Evolutionary conservation across 2,113 vertebrate species (phyloP).

Genomic region (Pangasianodon hypophthalmus): DNA sequence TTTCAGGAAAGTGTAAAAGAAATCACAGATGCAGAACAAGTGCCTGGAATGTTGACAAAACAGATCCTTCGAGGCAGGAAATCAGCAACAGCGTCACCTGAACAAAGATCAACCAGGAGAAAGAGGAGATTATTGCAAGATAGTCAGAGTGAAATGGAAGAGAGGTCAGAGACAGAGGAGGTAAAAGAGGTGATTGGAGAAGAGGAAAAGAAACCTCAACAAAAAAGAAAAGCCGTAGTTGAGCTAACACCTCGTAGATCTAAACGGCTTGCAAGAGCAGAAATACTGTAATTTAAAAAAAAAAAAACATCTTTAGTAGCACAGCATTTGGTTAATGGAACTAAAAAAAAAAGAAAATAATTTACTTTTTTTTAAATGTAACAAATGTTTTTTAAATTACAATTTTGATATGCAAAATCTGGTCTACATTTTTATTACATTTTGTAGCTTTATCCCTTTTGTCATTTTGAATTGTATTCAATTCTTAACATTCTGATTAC

Average conservation of each 20-base stretch:
- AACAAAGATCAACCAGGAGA: conserved; percentile 19
- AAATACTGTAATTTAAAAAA: background rate
- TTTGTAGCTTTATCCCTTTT: conserved; percentile 17
- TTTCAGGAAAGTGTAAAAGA: conserved; percentile 32
- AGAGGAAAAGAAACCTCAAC: background rate
- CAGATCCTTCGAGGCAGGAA: background rate
- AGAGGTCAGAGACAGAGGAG: background rate
- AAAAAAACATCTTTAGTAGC: background rate
- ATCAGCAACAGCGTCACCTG: conserved; percentile 19
- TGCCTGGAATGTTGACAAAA: background rate
- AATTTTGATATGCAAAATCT: conserved; percentile 10
- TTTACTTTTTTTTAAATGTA: background rate
- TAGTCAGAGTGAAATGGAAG: background rate
- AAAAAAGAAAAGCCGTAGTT: conserved; percentile 32
- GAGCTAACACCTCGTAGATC: conserved; percentile 32
- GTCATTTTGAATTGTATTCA: background rate
- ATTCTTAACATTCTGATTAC: background rate
- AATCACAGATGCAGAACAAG: background rate
- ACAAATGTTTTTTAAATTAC: background rate
- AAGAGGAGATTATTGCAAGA: background rate
- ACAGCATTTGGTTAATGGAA: background rate
- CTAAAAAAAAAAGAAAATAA: background rate
- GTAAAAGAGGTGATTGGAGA: background rate
- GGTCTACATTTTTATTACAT: background rate
- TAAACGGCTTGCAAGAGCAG: conserved; percentile 19